These are phyloP conservation scores for Laticauda colubrina DNA, from an alignment of 2,113 vertebrate genomes.

Conservation along the genomic window DNA sequence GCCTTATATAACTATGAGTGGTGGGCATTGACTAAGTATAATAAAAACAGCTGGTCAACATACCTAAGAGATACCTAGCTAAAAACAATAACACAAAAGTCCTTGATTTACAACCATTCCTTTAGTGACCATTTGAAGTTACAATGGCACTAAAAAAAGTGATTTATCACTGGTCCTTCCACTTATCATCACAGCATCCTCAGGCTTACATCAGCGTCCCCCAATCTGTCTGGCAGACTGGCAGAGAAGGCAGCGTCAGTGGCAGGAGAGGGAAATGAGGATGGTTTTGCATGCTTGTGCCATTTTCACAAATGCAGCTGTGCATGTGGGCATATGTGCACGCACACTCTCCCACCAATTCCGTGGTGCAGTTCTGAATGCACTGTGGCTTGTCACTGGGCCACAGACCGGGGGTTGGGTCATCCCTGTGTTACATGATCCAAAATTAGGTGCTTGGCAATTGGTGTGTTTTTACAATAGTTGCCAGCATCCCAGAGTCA, in stretches of 20 bases:
- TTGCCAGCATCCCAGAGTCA: too few relatives aligned
- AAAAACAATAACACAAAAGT: neutral
- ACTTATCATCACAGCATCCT: neutral
- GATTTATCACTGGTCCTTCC: neutral
- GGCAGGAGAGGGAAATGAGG: too few relatives aligned
- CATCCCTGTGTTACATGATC: too few relatives aligned
- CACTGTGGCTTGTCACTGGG: too few relatives aligned
- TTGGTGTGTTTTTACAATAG: too few relatives aligned
- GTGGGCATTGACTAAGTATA: neutral
- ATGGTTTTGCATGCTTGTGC: too few relatives aligned
- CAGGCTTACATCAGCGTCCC: neutral
- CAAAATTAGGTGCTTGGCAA: too few relatives aligned
- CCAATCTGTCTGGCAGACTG: neutral
- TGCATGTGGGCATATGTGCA: too few relatives aligned
- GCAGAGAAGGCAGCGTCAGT: neutral
- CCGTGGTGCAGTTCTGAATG: rapidly evolving
- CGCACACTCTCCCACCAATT: too few relatives aligned
- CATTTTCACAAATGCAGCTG: too few relatives aligned
- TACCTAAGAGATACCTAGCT: neutral
- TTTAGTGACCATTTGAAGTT: neutral
- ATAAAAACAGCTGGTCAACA: neutral
- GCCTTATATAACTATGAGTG: neutral
- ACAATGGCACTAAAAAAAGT: neutral
- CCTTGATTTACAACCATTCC: neutral
- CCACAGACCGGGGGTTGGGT: too few relatives aligned